Evolutionary conservation across 2,113 vertebrate genomes (phyloP), one percentile per base, ranked within the genome.

Genomic region (Anarhynchus alexandrinus): DNA sequence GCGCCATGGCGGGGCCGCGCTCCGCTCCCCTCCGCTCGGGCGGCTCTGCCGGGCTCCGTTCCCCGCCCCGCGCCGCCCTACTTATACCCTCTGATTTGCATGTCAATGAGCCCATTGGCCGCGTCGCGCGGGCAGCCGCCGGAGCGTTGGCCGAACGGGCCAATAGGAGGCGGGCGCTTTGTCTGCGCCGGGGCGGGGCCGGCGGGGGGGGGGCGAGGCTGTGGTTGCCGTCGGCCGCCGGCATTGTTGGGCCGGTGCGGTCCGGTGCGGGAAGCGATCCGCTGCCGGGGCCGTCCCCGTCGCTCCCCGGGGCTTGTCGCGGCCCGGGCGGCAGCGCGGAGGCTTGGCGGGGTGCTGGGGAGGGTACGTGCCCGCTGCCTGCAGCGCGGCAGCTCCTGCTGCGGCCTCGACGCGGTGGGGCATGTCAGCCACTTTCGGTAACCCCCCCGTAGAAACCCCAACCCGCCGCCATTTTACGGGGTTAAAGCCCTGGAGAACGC

Each of bases 101-200:
- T 98, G 96, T 98, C 98, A 98, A 98, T 98, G 57, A 96, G 93
- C 93, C 95, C 88, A 97, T 96, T 98, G 98, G 97, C 71, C 29
- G 61, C 47, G 69, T 12, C n/a, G 70, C 29, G 93, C 86, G 52
- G 81, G 84, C 93, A 92, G 64, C 66, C 97, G 94, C 96, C 93
- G 82, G 73, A 95, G 98, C 93, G 96, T 97, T 72, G 95, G 97
- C 83, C 79, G 92, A 86, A 65, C 62, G 64, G 97, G 87, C 99
- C 99, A 99, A 99, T 99, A 84, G 97, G 29, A 78, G 77, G 14
- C 9, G 89, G n/a, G 64, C 22, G 94, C 97, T 99, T 99, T 99
- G 99, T 99, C 97, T 81, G 11, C 85, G 95, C 66, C 77, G 77
- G 90, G 81, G 88, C 47, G 81, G 86, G 49, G 62, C 67, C 36